phyloP scores from a whole-genome alignment of 2,113 vertebrate genomes.

The Lanius collurio region DNA sequence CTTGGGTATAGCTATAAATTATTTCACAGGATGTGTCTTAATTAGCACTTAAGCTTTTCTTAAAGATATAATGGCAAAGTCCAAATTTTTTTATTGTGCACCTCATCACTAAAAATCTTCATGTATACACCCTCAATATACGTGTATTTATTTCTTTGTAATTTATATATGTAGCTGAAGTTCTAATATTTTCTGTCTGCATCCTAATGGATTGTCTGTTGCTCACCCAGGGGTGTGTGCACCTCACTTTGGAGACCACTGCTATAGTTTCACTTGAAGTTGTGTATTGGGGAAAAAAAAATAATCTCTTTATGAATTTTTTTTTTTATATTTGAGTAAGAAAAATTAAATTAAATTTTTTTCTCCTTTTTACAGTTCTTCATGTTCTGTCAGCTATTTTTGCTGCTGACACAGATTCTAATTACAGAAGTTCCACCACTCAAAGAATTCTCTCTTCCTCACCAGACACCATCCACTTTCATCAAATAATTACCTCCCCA shows the following conservation, averaged over 20 bases:
- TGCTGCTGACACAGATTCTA: not conserved
- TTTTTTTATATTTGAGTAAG: not conserved
- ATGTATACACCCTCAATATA: not conserved
- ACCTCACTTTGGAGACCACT: not conserved
- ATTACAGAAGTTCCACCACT: not conserved
- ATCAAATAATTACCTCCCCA: not conserved
- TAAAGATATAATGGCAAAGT: not conserved
- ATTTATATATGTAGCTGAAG: not conserved
- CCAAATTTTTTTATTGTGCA: not conserved
- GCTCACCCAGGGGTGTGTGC: not conserved
- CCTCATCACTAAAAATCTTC: not conserved
- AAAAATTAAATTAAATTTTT: not conserved
- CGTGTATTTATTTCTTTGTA: not conserved
- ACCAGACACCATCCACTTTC: not conserved
- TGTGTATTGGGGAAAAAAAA: not conserved
- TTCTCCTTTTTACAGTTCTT: not conserved
- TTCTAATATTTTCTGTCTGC: not conserved
- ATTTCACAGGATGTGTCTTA: not conserved
- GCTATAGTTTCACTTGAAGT: not conserved
- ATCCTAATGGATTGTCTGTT: not conserved
- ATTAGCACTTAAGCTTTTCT: not conserved
- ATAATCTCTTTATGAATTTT: not conserved
- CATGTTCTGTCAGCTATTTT: not conserved
- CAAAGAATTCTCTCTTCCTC: not conserved
- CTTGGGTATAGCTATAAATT: not conserved